Base-by-base conservation (phyloP, 2,888 invertebrate species). In the Autographa pulchrina region DNA sequence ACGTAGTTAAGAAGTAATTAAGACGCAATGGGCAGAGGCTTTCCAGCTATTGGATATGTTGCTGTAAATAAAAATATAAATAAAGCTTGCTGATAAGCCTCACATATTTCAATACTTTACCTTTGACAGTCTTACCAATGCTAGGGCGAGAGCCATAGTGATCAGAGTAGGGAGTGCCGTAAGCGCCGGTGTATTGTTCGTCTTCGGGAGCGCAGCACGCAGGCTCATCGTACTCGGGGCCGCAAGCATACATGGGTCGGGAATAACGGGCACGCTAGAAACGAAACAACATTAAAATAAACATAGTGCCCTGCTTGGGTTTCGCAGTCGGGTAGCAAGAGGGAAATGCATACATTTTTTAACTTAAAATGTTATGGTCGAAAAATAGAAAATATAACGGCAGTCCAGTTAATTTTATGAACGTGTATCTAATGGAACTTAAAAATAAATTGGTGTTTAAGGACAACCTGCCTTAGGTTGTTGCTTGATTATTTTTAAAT, bases 171-270 rank as follows among this genome's bases (percentile, higher is more conserved):
- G 98, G 98, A 62, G 98, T 98, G 74, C 98, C 98, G 92, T 98
- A 98, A 85, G 98, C 98, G 85, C 98, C 98, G 85, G 98, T 98
- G 93, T 98, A 98, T 86, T 98, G 98, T 91, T 98, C 98, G 92
- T 98, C 98, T 91, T 98, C 98, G 63, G 98, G 98, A 20, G 98
- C 98, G 93, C 98, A 98, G 92, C 98, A 98, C 9, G 99, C 98
- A 52, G 99, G 99, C 92, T 99, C 98, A 91, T 99, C 99, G 92
- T 98, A 98, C 96, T 98, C 98, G 71, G 98, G 98, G 77, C 98
- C 97, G 80, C 96, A 96, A 7, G 94, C 95, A 90, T 97, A 97
- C 92, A 97, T 96, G 79, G 97, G 97, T 62, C 98, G 97, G 56
- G 97, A 98, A 90, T 98, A 98, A 85, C 98, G 97, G 81, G 96